Evolutionary conservation across 2,113 vertebrate genomes (phyloP), one percentile per base, ranked within the genome.

Genomic region (Hippoglossus stenolepis): DNA sequence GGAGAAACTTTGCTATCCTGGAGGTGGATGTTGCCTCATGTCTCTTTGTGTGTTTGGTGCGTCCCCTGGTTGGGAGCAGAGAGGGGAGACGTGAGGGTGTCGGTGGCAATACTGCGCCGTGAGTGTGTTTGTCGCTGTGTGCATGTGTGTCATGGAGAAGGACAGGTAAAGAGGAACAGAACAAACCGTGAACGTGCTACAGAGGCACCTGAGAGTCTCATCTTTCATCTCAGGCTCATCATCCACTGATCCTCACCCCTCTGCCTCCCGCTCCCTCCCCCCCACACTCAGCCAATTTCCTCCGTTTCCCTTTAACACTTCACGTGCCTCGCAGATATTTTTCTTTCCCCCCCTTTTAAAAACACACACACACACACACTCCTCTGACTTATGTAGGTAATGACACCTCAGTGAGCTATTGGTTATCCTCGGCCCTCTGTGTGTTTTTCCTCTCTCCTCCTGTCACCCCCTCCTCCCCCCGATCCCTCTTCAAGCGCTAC

Each of bases 371-470:
- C 31, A 31, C 72, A 80, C 40, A 86, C 65, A 84, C 69, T 1
- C 31, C 7, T 62, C 82, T 90, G 90, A 92, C 82, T 91, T 91
- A 83, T 90, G 83, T 87, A 81, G 90, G 83, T 94, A 94, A 94
- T 91, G 90, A 94, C 93, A 92, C 92, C 93, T 92, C 89, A 75
- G 87, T 90, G 90, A 93, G 92, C 86, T 93, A 85, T 93, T 93
- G 92, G 83, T 92, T 94, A 91, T 93, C 79, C 80, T 81, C 43
- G 82, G 85, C 90, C 90, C 80, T 86, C 85, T 83, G 86, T 89
- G 90, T 92, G 87, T 93, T 89, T 93, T 89, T 84, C 82, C 28
- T 54, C 58, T 84, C 68, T 80, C 56, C 69, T 79, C 72, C 72
- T 80, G 49, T 74, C 73, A 2, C 53, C 40, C 76, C 57, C 26